Percentiles rank a stretch among this genome's conserved stretches.
Evolutionary conservation across 2,113 vertebrate species (phyloP).

Genomic region (Psittacus erithacus): DNA sequence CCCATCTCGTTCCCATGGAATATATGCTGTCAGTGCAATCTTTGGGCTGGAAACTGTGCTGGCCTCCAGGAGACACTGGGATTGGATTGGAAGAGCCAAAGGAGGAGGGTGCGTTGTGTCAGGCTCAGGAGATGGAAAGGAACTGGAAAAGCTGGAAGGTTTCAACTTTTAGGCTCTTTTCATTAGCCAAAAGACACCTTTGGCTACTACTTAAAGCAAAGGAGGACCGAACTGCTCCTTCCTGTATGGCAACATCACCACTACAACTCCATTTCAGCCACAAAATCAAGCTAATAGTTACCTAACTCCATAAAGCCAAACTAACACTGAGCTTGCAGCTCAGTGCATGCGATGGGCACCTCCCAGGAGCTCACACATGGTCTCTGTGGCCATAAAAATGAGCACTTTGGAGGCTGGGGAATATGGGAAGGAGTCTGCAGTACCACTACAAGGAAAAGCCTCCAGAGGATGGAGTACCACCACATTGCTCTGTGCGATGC

Average conservation of each 20-base stretch:
- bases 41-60: constrained; percentile 25
- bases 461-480: accelerated
- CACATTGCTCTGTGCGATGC: not conserved
- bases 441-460: not conserved
- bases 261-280: accelerated
- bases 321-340: accelerated
- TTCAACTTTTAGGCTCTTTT: not conserved
- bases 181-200: not conserved
- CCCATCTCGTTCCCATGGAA: constrained; percentile 1
- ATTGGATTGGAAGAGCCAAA: not conserved
- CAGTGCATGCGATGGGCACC: accelerated
- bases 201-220: not conserved
- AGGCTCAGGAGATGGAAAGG: not conserved
- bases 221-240: not conserved
- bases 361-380: not conserved
- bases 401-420: not conserved
- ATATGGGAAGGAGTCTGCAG: accelerated
- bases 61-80: not conserved
- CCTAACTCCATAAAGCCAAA: not conserved
- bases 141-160: not conserved
- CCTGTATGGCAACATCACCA: not conserved
- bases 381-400: not conserved
- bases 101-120: not conserved
- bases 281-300: not conserved
- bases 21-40: constrained; percentile 25